Evolutionary conservation across 2,113 vertebrate genomes (phyloP), one percentile per base, ranked within the genome.

Genomic region (Onychostruthus taczanowskii): DNA sequence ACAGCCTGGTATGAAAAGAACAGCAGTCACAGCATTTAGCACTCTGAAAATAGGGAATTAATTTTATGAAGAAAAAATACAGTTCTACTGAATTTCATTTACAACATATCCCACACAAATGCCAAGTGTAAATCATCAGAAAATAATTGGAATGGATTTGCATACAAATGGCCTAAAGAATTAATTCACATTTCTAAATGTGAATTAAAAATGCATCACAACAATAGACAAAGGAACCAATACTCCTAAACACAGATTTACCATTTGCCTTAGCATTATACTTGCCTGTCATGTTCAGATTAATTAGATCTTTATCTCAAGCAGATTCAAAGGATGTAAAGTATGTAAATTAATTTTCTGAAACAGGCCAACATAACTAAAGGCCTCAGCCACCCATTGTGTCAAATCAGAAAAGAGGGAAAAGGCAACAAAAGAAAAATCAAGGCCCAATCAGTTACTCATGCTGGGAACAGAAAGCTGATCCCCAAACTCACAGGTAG

Each of bases 221-320:
- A 43, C 24, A 58, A 59, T 7, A 49, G 46, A 73, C 44, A 80
- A 87, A 86, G 70, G 56, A 79, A 13, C 16, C 67, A 74, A 55
- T 49, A 63, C 8, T 55, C 44, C 56, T 61, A 47, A 91, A 84
- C 16, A 52, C 6, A 87, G 83, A 80, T 73, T 55, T 63, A 74
- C 33, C 9, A 43, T 35, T 74, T 70, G 55, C 37, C 47, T 89
- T 74, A 58, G 58, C 35, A 33, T 86, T 77, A 53, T 39, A 77
- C 24, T 83, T 90, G 64, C 27, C 61, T 87, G 53, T 19, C 62
- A 17, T 28, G 18, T 53, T 88, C 39, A 93, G 52, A 86, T 81
- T 84, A 86, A 87, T 86, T 82, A 92, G 64, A 62, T 91, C 47
- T 93, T 93, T 92, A 84, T 84, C 70, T 93, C 53, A 66, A 90